Conservation (phyloP, 1,140 invertebrate genomes). For the Schlechtendalia chinensis region DNA sequence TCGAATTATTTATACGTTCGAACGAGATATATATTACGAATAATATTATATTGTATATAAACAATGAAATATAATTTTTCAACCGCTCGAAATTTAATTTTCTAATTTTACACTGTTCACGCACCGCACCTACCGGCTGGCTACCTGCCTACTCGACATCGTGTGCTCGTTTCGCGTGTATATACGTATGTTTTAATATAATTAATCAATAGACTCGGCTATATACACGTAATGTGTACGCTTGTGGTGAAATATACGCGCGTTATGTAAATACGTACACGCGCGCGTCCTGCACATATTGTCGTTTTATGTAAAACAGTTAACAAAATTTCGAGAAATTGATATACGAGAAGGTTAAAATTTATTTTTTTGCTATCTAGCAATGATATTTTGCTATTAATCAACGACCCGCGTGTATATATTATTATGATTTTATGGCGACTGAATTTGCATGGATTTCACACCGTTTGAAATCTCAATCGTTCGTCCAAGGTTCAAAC, state of each 20-base stretch:
- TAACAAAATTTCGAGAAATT: background rate
- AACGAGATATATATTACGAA: background rate
- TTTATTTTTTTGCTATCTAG: background rate
- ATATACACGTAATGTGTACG: too few relatives aligned
- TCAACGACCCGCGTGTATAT: background rate
- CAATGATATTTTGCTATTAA: background rate
- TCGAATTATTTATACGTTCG: too few relatives aligned
- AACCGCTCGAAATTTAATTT: background rate
- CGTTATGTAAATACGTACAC: constrained; percentile 9
- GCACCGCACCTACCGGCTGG: too few relatives aligned
- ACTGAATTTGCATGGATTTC: background rate
- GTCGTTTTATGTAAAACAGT: constrained; percentile 19
- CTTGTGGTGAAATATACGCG: background rate
- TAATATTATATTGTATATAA: too few relatives aligned
- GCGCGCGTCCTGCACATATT: too few relatives aligned
- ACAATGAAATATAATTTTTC: constrained; percentile 4
- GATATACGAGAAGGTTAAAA: constrained; percentile 5
- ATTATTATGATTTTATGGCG: background rate
- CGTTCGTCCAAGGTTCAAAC: constrained; percentile 12
- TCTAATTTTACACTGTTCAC: background rate
- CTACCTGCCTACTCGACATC: too few relatives aligned
- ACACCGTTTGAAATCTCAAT: background rate
- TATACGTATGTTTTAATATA: background rate
- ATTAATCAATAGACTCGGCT: constrained; percentile 1
- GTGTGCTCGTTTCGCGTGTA: background rate